Evolutionary conservation across 2,797 vertebrate genomes (phyloP).

Genomic region (Chrysolophus pictus): DNA sequence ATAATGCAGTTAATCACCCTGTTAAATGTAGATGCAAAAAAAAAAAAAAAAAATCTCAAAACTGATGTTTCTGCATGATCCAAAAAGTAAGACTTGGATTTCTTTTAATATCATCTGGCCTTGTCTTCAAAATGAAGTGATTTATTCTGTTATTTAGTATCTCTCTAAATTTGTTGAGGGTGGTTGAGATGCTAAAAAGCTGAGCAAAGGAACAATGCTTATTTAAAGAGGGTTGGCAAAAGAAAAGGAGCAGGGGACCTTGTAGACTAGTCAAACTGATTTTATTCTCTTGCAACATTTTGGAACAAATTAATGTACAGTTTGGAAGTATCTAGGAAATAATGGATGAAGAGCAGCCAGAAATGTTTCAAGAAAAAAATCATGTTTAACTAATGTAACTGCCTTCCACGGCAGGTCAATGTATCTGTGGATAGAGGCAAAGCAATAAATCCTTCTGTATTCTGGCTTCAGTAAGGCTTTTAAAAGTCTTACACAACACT

Average conservation of each 20-base stretch:
- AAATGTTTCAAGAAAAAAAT: conserved; percentile 2
- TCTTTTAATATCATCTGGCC: background rate
- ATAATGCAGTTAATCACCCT: background rate
- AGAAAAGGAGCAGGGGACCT: background rate
- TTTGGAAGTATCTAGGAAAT: conserved; percentile 9
- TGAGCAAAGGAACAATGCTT: background rate
- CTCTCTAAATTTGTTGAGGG: background rate
- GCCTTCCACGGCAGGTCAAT: background rate
- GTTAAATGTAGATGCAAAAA: background rate
- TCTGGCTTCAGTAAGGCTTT: conserved; percentile 36
- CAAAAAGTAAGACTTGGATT: background rate
- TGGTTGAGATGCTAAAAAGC: background rate
- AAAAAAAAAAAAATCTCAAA: background rate
- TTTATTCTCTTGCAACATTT: conserved; percentile 12
- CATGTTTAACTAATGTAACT: background rate
- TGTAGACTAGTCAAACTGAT: background rate
- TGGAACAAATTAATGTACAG: background rate
- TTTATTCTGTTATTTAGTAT: background rate
- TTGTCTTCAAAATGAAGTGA: background rate
- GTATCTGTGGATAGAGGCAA: background rate
- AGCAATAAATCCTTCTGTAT: conserved; percentile 19
- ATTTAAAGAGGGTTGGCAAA: background rate
- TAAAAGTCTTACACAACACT: background rate
- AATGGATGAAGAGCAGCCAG: background rate
- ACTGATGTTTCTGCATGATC: background rate